Base-by-base conservation (phyloP, 2,113 vertebrate genomes). In the Chaenocephalus aceratus region DNA sequence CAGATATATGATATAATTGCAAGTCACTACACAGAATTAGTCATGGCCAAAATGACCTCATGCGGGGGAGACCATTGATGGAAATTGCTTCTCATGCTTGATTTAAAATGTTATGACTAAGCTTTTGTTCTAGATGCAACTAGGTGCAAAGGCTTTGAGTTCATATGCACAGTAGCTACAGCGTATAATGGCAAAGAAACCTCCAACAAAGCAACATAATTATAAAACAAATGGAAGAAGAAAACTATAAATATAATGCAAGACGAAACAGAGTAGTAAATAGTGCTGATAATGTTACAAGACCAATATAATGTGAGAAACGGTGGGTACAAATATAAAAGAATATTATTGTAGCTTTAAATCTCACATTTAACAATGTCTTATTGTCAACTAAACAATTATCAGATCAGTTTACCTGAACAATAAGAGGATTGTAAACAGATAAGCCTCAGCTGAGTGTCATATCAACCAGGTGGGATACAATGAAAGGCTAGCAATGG, bases 341-440 rank as follows among this genome's bases (percentile, higher is more conserved):
- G 26, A 48, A 30, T 34, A 9, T 0, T 60, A 26, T 4, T 52
- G 14, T 14, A 48, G 34, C 14, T 72, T 74, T 53, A 52, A 79
- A 77, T 45, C 30, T 75, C n/a, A 77, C 18, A 36, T 75, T 36
- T 26, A 15, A 34, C 12, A 30, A n/a, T 34, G 45, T 83, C 23
- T 8, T 58, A 36, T 8, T 53, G 10, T 78, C 60, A 49, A 52
- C 57, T 61, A 58, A 86, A 83, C 64, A 80, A 87, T 87, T 79
- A 77, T 58, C 58, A 88, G 81, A 88, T 91, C 83, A 63, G 72
- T 87, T 93, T 88, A 57, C 9, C 41, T 8, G 67, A 84, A 91
- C 84, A 94, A 84, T 70, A 59, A 9, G 65, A 77, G 72, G 68
- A 87, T 75, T 89, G 91, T 91, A 62, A 80, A 87, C 80, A 72